Base-by-base conservation (phyloP, 2,113 vertebrate genomes). In the Leptobrachium leishanense region DNA sequence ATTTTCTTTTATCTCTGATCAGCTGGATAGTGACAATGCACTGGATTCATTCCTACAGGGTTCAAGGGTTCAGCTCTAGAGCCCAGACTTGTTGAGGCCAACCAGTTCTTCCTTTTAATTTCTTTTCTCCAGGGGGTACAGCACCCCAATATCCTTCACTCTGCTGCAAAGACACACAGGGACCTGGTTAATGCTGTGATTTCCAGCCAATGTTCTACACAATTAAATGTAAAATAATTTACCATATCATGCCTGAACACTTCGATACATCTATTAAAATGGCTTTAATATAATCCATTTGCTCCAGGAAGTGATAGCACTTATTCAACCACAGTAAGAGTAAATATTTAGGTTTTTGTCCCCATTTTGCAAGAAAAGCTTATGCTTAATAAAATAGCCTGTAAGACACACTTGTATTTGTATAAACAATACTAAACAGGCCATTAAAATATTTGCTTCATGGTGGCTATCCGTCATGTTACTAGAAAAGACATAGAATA, bases 21-120 rank as follows among this genome's bases (percentile, higher is more conserved):
- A 43, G 12, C 54, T 57, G 43, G 53, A 74, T 11, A 46, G 15
- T 59, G 46, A 67, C 63, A 74, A 71, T 80, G 71, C 65, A 50
- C 74, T 80, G 2, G 57, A n/a, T 39, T 39, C 50, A 20, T 74
- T 20, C 53, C 53, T 55, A 20, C 55, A 39, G 39, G 46, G 6
- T 88, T 96, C 91, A 98, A 86, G 94, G 96, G 85, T 97, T 97
- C 81, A 98, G 90, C 89, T 98, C 97, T 91, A 98, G 91, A 76
- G 97, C 97, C 97, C 97, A 98, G 86, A 98, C 97, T 89, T 98
- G 97, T 92, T 98, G 97, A n/a, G 97, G 96, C 97, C 97, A 98
- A 39, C 97, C 97, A 67, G 97, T 98, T 85, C 97, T 91, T 82
- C 96, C 97, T 84, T 97, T 98, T 85, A 91, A 91, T 88, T 94